Base-by-base conservation (phyloP, 2,888 invertebrate species). In the Epistrophella euchroma region DNA sequence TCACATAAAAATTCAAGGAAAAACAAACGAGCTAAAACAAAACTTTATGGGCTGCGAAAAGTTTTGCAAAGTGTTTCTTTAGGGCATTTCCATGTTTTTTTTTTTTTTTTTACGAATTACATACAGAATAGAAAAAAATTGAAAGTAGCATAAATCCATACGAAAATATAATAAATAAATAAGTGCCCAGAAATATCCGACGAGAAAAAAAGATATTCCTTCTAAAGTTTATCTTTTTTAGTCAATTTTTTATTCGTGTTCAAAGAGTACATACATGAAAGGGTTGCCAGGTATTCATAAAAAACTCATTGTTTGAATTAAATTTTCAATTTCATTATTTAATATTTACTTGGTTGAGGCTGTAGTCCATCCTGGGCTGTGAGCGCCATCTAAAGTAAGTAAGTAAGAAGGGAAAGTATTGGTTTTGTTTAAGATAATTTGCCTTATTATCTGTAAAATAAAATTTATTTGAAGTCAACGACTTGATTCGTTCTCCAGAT, bases 31-130 rank as follows among this genome's bases (percentile, higher is more conserved):
- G 80, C 68, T 80, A 80, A 85, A 85, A 85, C 75, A 85, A 85
- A 85, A 85, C 75, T 85, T 85, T 85, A 85, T 72, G 85, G 80
- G 60, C 80, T 85, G 80, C 71, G 52, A 72, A 79, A 84, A 84
- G 43, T 9, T 66, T 84, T 37, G 70, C 80, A 85, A 80, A 85
- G 79, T 84, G 58, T 76, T 85, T 52, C 85, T 76, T 75, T 76
- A 80, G 85, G 85, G 85, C 68, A 80, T 75, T 84, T 80, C 60
- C 84, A 80, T 75, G 79, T 75, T 84, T 72, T 40, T 6, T 32
- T 32, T 32, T 32, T 32, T 32, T 32, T 6, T 70, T 74, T 43
- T 35, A 40, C 11, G 37, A 32, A 56, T 56, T 47, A 56, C 62
- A 66, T 47, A 56, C 62, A 66, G 64, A 79, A 75, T 72, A 72